Conservation (phyloP, 37 sponge, comb jelly and placozoan species). For the Agelas oroides region DNA sequence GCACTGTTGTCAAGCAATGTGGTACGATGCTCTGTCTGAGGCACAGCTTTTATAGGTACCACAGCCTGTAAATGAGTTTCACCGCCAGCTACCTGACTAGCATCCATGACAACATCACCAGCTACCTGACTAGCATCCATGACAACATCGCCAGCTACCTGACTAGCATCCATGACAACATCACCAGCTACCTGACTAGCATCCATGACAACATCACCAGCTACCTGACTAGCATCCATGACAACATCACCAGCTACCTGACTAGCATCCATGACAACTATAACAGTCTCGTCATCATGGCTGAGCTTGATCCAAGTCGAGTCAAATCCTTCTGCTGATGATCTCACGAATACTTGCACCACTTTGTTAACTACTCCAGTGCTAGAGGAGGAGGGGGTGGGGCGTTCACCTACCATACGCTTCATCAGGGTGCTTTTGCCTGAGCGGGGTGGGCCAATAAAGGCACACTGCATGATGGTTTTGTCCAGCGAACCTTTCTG, state of each 20-base stretch:
- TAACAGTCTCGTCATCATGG: neutral
- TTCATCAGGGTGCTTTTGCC: conserved; percentile 7
- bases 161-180: no score
- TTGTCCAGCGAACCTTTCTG: conserved; percentile 1
- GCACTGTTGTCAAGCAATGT: neutral
- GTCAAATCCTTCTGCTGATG: neutral
- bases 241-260: no score
- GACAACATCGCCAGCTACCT: neutral
- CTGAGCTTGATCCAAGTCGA: neutral
- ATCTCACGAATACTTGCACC: neutral
- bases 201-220: no score
- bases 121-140: no score
- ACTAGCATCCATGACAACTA: neutral
- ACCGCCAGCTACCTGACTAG: neutral
- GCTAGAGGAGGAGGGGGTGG: neutral
- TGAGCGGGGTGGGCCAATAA: neutral
- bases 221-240: neutral
- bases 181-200: no score
- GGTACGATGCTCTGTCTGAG: neutral
- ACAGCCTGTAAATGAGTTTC: no score
- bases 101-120: no score
- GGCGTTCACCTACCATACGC: neutral
- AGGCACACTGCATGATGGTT: neutral
- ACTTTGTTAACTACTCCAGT: conserved; percentile 9
- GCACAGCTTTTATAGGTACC: no score